Percentiles rank a stretch among this genome's conserved stretches.
Evolutionary conservation across 2,113 vertebrate species (phyloP).

Genomic region (Oryzias melastigma): DNA sequence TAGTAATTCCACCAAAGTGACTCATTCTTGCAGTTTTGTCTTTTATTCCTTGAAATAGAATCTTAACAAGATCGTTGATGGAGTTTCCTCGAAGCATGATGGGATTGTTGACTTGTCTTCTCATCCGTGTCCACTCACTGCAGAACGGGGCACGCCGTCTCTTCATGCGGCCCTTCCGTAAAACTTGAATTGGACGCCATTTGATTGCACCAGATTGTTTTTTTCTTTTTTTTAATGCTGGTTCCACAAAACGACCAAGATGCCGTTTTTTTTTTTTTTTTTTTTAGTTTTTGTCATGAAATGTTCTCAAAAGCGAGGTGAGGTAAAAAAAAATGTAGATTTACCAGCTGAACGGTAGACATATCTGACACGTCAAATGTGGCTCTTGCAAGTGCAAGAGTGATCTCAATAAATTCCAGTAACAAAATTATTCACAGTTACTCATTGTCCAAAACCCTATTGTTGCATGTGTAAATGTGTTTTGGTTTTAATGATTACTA

Average conservation of each 20-base stretch:
- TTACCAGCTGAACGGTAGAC: constrained; percentile 53
- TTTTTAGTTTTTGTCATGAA: constrained; percentile 29
- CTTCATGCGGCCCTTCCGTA: constrained; percentile 57
- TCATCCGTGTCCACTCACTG: constrained; percentile 38
- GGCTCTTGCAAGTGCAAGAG: constrained; percentile 36
- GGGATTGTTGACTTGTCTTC: constrained; percentile 6
- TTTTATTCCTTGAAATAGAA: constrained; percentile 30
- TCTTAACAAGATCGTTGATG: too few relatives aligned
- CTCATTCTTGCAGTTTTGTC: constrained; percentile 26
- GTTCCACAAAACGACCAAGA: constrained; percentile 29
- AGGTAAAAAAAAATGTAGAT: constrained; percentile 60
- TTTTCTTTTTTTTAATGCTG: constrained; percentile 5
- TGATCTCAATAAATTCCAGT: constrained; percentile 74
- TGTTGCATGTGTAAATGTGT: constrained; percentile 91
- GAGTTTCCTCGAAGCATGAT: too few relatives aligned
- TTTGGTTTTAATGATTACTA: constrained; percentile 87
- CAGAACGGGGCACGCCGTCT: constrained; percentile 74
- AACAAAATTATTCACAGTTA: constrained; percentile 77
- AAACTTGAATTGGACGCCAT: constrained; percentile 38
- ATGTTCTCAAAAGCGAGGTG: constrained; percentile 66
- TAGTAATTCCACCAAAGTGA: constrained; percentile 27
- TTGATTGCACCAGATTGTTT: constrained; percentile 32
- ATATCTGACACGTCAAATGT: constrained; percentile 42
- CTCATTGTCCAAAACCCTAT: constrained; percentile 87
- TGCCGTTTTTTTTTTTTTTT: constrained; percentile 23